Evolutionary conservation across 2,888 invertebrate genomes (phyloP).

Genomic region (Hirudinaria manillensis): DNA sequence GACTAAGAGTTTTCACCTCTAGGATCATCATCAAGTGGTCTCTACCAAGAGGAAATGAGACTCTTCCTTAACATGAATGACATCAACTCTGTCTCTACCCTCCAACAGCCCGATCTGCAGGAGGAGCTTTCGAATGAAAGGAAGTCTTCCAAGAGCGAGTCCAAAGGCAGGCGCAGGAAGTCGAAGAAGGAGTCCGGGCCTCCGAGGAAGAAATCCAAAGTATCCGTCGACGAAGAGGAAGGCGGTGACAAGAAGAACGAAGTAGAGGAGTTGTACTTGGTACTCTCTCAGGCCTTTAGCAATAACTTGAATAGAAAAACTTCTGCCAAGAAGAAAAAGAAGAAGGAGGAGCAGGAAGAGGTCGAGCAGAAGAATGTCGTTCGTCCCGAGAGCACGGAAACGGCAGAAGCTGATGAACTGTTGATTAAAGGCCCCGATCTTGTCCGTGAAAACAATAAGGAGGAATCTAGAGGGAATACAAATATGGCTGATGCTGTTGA

Average conservation of each 20-base stretch:
- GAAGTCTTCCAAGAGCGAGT: too few species aligned
- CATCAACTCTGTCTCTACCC: neutral
- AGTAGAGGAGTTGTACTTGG: neutral
- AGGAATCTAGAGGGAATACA: neutral
- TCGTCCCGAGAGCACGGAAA: too few species aligned
- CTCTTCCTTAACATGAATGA: constrained; percentile 24
- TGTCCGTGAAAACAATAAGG: neutral
- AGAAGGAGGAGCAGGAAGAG: neutral
- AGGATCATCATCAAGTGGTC: constrained; percentile 17
- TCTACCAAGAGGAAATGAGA: constrained; percentile 24
- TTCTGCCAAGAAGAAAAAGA: neutral
- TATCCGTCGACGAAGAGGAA: neutral
- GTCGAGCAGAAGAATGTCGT: too few species aligned
- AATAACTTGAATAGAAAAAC: neutral
- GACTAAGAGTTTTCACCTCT: neutral
- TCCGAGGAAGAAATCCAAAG: neutral
- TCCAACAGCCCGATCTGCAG: neutral
- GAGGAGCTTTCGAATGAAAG: neutral
- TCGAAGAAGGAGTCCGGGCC: too few species aligned
- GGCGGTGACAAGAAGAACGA: neutral
- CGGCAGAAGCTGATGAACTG: too few species aligned
- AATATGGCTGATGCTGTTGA: constrained; percentile 8
- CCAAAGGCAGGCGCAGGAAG: too few species aligned
- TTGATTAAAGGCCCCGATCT: too few species aligned
- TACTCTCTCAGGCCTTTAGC: neutral